Conservation (phyloP, 2,113 vertebrate species). For the Oncorhynchus mykiss region DNA sequence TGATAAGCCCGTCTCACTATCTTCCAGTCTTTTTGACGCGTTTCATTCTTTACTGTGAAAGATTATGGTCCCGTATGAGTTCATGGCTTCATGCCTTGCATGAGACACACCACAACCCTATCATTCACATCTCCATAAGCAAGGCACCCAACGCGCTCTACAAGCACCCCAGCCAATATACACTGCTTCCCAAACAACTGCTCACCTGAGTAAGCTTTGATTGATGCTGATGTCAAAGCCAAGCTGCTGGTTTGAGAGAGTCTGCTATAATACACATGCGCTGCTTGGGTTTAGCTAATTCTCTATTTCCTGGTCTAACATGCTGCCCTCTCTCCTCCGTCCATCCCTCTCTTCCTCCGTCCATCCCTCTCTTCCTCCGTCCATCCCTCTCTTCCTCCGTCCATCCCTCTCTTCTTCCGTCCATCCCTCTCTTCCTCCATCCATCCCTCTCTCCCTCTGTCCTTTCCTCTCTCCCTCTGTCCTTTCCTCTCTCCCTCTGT, state of each 20-base stretch:
- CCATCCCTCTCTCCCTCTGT: no score
- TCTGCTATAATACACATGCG: neutral
- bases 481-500: no score
- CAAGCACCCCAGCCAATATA: neutral
- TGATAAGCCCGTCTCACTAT: no score
- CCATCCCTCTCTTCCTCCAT: no score
- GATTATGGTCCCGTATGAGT: neutral
- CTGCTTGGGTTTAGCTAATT: neutral
- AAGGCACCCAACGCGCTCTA: neutral
- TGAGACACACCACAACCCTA: conserved; percentile 6
- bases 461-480: no score
- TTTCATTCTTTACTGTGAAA: neutral
- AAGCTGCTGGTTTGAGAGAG: conserved; percentile 16
- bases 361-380: neutral
- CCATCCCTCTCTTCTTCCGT: no score
- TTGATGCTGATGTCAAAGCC: neutral
- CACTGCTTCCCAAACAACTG: neutral
- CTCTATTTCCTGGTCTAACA: neutral
- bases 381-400: neutral
- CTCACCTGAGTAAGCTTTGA: neutral
- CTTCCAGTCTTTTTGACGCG: no score
- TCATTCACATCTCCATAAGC: neutral
- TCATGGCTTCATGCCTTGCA: conserved; percentile 26
- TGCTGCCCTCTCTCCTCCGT: neutral
- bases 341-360: neutral